Evolutionary conservation across 2,888 invertebrate species (phyloP), one percentile per base, ranked within the genome.

Genomic region (Cataglyphis livida): DNA sequence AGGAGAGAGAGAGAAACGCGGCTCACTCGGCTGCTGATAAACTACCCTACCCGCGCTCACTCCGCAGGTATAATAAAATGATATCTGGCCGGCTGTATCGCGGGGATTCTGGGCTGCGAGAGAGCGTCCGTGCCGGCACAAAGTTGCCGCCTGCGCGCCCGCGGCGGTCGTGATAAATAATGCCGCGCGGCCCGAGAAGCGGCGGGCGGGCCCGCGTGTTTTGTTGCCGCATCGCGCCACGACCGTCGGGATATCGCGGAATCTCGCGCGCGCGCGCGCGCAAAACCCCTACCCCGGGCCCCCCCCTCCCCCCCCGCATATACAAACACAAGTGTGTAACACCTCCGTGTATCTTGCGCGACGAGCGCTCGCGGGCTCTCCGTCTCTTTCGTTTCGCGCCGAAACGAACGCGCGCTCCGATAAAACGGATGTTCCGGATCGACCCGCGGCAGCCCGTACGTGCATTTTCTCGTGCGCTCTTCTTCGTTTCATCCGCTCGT

Each of bases 161-260:
- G 89, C 90, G 91, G 92, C 91, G 92, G 92, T 91, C 91, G 91
- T 90, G 91, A 93, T 93, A 93, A 93, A 93, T 93, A 93, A 92
- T 87, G 86, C 84, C 73, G 81, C 82, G 84, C 81, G 82, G 73
- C 66, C 70, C 59, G 81, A 66, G 78, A 85, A 87, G 25, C 68
- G 66, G 32, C 64, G 61, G 59, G 44, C 85, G 85, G 70, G 64
- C 86, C 86, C 81, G 84, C 84, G 73, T 70, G 65, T 61, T 79
- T 65, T 73, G 71, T 61, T 6, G 68, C 66, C 66, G 62, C 51
- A 5, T 32, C 41, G 66, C 7, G 66, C 48, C 28, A 83, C 70
- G 74, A 32, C 51, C 35, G 64, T 38, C 35, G 35, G 25, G 32
- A 21, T 71, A 28, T 59, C 57, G 66, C 51, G 71, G 71, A 44